Evolutionary conservation across 2,113 vertebrate genomes (phyloP).

Genomic region (Pristiophorus japonicus): DNA sequence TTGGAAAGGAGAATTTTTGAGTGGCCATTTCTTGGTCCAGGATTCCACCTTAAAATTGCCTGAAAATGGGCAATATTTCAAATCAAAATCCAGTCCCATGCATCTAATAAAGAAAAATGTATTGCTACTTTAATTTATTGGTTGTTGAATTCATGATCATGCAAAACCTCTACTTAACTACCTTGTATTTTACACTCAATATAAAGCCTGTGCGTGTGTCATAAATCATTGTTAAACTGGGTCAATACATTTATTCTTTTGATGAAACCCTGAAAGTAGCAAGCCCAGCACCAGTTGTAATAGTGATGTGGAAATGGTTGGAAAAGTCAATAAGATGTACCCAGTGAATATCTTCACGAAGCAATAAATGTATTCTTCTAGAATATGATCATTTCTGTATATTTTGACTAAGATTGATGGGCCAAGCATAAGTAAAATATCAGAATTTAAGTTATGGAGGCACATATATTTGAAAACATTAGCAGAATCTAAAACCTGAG

Average conservation of each 20-base stretch:
- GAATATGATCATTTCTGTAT: constrained; percentile 17
- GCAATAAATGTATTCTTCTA: neutral
- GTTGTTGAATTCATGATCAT: neutral
- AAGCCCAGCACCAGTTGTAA: neutral
- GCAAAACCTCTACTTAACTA: neutral
- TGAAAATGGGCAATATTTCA: neutral
- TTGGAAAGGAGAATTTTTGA: neutral
- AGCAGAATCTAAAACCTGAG: neutral
- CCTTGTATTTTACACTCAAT: neutral
- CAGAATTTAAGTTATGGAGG: neutral
- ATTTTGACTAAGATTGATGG: constrained; percentile 27
- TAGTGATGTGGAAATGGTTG: neutral
- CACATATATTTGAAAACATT: constrained; percentile 34
- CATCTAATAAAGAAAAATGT: neutral
- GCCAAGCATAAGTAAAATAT: neutral
- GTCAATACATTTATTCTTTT: neutral
- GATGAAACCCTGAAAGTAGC: neutral
- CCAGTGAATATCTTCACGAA: neutral
- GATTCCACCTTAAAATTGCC: neutral
- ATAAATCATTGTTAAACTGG: neutral
- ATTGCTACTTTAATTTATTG: neutral
- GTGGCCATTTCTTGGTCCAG: neutral
- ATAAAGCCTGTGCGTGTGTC: neutral
- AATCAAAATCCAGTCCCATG: neutral
- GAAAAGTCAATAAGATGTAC: neutral